These are phyloP conservation scores for Lonchura striata DNA, from an alignment of 2,113 vertebrate genomes.

Conservation along the genomic window DNA sequence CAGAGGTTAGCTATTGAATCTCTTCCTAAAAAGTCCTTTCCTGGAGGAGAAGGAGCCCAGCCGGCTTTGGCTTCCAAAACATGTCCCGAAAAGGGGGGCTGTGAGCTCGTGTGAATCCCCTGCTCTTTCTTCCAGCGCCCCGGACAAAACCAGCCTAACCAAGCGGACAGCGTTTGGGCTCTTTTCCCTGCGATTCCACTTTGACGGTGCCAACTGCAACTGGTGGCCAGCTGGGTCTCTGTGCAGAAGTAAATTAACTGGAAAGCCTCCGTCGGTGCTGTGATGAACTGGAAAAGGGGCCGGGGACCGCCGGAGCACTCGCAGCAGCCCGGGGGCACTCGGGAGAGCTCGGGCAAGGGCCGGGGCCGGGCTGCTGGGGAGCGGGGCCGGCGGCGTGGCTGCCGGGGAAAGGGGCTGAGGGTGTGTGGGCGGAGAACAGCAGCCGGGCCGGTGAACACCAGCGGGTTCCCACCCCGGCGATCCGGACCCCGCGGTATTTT, in stretches of 20 bases:
- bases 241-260: slow-evolving; percentile 63
- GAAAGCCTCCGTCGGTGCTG: slow-evolving; percentile 43
- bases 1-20: neutral
- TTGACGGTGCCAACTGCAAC: slow-evolving; percentile 15
- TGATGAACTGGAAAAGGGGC: slow-evolving; percentile 25
- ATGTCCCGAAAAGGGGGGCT: neutral
- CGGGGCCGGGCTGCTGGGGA: neutral
- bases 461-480: rapidly evolving
- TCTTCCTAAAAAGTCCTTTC: neutral
- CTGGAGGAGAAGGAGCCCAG: neutral
- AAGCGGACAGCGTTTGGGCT: neutral
- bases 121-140: neutral
- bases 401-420: neutral
- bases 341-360: neutral
- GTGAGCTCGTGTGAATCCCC: neutral
- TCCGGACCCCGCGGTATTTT: neutral
- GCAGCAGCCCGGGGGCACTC: neutral
- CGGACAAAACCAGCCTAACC: slow-evolving; percentile 41
- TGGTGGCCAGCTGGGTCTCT: slow-evolving; percentile 58
- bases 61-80: neutral
- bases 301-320: neutral
- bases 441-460: no score
- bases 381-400: neutral
- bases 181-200: neutral
- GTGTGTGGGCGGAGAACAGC: neutral